Conservation (phyloP, 1,140 invertebrate genomes). For the Pseudomyrmex cubaensis region DNA sequence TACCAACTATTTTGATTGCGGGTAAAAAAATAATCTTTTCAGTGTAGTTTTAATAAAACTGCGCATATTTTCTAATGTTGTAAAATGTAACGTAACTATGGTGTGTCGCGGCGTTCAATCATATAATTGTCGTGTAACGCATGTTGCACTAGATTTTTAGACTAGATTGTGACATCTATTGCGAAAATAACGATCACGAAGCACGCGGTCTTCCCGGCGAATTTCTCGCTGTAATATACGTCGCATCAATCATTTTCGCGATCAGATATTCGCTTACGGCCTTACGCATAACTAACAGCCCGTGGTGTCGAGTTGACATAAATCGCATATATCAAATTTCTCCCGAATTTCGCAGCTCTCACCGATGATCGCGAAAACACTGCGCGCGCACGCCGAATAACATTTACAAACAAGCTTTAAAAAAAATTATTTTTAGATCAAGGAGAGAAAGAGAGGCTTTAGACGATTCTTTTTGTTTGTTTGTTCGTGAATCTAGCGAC, state of each 20-base stretch:
- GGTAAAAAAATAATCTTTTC: too few relatives aligned
- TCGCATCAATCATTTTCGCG: constrained; percentile 19
- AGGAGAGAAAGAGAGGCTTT: not conserved
- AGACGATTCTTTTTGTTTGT: not conserved
- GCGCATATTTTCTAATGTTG: too few relatives aligned
- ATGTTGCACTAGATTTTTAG: too few relatives aligned
- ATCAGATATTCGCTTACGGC: not conserved
- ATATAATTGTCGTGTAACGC: too few relatives aligned
- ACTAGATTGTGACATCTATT: too few relatives aligned
- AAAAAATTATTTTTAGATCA: constrained; percentile 22
- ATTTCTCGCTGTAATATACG: not conserved
- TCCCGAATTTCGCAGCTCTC: constrained; percentile 19
- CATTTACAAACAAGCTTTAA: not conserved
- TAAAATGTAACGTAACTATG: too few relatives aligned
- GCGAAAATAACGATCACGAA: too few relatives aligned
- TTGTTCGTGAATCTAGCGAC: constrained; percentile 21
- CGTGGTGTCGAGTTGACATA: constrained; percentile 31
- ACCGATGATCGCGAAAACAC: not conserved
- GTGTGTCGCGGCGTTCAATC: too few relatives aligned
- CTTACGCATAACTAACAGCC: constrained; percentile 12
- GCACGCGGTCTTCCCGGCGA: too few relatives aligned
- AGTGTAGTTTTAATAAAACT: too few relatives aligned
- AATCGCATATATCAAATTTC: constrained; percentile 36
- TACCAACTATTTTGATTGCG: too few relatives aligned
- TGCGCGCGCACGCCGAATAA: not conserved